A percentile compares a stretch with the other conserved stretches of the same genome.
phyloP scores from a whole-genome alignment of 2,797 vertebrate genomes.

The Semaprochilodus insignis region DNA sequence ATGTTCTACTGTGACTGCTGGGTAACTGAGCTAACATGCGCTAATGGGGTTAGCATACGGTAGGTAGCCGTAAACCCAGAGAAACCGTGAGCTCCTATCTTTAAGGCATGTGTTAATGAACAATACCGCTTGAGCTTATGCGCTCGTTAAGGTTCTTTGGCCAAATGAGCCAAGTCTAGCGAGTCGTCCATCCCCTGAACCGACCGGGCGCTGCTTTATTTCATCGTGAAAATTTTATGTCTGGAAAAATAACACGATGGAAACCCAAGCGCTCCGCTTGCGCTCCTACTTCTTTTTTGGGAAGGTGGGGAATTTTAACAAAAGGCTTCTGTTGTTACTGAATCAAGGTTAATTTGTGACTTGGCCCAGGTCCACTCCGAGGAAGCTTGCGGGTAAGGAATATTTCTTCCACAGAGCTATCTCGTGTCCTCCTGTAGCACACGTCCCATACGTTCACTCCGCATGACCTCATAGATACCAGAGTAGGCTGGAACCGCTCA shows the following conservation, averaged over 20 bases:
- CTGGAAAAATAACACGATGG: slow-evolving; percentile 72
- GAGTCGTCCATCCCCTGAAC: slow-evolving; percentile 56
- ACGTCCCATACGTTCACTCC: slow-evolving; percentile 33
- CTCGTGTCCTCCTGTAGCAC: slow-evolving; percentile 37
- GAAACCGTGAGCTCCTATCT: too few species aligned
- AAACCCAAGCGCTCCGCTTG: slow-evolving; percentile 65
- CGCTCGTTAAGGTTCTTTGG: slow-evolving; percentile 62
- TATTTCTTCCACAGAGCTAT: slow-evolving; percentile 65
- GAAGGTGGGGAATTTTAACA: slow-evolving; percentile 65
- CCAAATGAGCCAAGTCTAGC: slow-evolving; percentile 60
- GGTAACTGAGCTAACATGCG: too few species aligned
- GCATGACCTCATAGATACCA: slow-evolving; percentile 42
- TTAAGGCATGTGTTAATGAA: background rate
- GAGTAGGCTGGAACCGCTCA: slow-evolving; percentile 20
- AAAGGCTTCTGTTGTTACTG: slow-evolving; percentile 81
- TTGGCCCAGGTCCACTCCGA: slow-evolving; percentile 65
- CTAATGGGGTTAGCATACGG: too few species aligned
- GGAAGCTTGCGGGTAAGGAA: slow-evolving; percentile 67
- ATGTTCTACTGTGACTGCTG: too few species aligned
- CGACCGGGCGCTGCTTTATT: slow-evolving; percentile 67
- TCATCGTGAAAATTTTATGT: slow-evolving; percentile 75
- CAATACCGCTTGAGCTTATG: slow-evolving; percentile 15
- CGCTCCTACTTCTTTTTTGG: slow-evolving; percentile 44
- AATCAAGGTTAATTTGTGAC: slow-evolving; percentile 74
- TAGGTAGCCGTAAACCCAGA: too few species aligned